Evolutionary conservation across 1,140 invertebrate species (phyloP), one percentile per base, ranked within the genome.

Genomic region (Phymorhynchus buccinoides): DNA sequence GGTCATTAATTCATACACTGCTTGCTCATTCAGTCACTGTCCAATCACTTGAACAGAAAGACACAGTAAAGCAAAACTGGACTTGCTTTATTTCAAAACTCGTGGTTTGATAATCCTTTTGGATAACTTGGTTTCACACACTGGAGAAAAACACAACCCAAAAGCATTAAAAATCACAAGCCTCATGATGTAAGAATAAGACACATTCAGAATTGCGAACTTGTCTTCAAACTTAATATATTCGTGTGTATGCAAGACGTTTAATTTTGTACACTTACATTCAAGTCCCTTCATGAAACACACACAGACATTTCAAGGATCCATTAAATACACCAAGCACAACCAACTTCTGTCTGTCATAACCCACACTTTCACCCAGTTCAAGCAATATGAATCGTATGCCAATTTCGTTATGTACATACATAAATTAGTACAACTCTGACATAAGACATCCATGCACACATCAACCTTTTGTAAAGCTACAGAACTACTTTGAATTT

Each of bases 191-290:
- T 75, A 75, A 75, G 37, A 41, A 41, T 75, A 75, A 75, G 73
- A 75, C 73, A 75, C 73, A 75, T 75, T 41, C 73, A 75, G 35
- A 75, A 75, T 75, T 41, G 73, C 73, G 41, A 75, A 41, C 18
- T 75, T n/a, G n/a, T n/a, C 12, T 22, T 4, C 22, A 22, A 62
- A 62, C 56, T 62, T 62, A 27, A 62, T 22, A 62, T 62, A n/a
- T 62, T 27, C 56, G n/a, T 22, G 4, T 62, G 56, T 27, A 62
- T 62, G 0, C 22, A 27, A 62, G 56, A 62, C 56, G 0, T 62
- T 22, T 18, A 62, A 14, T 52, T 14, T 52, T n/a, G n/a, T 62
- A 62, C 56, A 62, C 56, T 27, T 18, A 27, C 56, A 62, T 27
- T 27, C 56, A 62, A 27, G 6, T 27, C 12, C 56, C n/a, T 62